Conservation (phyloP, 2,113 vertebrate species). For the Siniperca knerii region DNA sequence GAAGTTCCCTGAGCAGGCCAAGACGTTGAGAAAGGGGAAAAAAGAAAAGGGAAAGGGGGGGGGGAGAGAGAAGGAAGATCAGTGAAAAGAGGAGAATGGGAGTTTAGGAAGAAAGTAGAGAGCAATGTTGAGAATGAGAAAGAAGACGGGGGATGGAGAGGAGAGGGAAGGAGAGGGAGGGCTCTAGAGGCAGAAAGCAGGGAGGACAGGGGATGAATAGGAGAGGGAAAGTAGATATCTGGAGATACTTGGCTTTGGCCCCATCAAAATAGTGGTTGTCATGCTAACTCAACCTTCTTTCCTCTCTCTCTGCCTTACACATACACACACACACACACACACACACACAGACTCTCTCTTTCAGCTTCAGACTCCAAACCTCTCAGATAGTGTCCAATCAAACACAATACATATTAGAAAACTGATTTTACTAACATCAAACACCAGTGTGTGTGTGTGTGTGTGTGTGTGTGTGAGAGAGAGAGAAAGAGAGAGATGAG, state of each 20-base stretch:
- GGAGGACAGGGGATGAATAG: conserved; percentile 56
- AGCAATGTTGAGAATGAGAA: conserved; percentile 38
- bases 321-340: conserved; percentile 1
- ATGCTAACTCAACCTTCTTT: conserved; percentile 67
- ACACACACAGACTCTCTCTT: not conserved
- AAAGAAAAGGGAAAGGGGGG: not conserved
- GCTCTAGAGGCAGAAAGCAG: conserved; percentile 60
- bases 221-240: conserved; percentile 63
- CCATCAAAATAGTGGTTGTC: conserved; percentile 79
- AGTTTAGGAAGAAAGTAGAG: conserved; percentile 40
- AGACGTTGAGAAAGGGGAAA: conserved; percentile 28
- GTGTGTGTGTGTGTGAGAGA: no score
- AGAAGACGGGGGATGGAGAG: conserved; percentile 34
- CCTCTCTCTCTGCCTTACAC: conserved; percentile 21
- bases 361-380: conserved; percentile 67
- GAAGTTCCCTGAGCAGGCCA: conserved; percentile 59
- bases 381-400: conserved; percentile 33
- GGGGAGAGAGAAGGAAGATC: conserved; percentile 21
- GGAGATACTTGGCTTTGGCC: conserved; percentile 71
- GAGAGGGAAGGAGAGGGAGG: conserved; percentile 28
- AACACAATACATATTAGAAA: conserved; percentile 1
- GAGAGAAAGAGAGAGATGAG: not conserved
- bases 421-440: not conserved
- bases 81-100: conserved; percentile 42
- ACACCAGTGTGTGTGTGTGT: not conserved